Evolutionary conservation across 2,888 invertebrate genomes (phyloP).

Genomic region (Athrips mouffetella): DNA sequence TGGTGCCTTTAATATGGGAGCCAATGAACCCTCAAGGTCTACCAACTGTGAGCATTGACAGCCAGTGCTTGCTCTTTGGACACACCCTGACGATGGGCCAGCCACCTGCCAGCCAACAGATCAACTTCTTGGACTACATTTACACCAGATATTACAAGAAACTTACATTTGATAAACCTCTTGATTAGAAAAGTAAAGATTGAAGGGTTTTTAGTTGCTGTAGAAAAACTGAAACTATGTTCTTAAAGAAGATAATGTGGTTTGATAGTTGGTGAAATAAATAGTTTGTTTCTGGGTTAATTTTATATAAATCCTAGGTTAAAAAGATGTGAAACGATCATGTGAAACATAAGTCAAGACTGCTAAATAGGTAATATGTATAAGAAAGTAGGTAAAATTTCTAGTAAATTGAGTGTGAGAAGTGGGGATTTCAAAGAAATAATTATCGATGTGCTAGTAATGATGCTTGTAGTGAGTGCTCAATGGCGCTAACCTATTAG

Average conservation of each 20-base stretch:
- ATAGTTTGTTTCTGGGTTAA: too few relatives aligned
- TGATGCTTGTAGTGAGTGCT: neutral
- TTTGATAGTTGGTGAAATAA: too few relatives aligned
- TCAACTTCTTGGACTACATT: constrained; percentile 59
- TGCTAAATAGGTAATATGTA: constrained; percentile 14
- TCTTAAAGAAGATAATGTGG: too few relatives aligned
- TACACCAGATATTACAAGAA: constrained; percentile 51
- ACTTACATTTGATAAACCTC: constrained; percentile 24
- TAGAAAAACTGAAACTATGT: too few relatives aligned
- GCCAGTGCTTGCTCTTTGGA: constrained; percentile 40
- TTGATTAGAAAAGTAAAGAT: constrained; percentile 4
- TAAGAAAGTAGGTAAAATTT: too few relatives aligned
- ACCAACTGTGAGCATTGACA: constrained; percentile 27
- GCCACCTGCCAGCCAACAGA: constrained; percentile 32
- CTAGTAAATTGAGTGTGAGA: neutral
- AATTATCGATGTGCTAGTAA: neutral
- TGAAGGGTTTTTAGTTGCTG: neutral
- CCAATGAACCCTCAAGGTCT: constrained; percentile 31
- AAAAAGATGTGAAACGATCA: too few relatives aligned
- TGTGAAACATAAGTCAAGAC: neutral
- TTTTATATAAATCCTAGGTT: too few relatives aligned
- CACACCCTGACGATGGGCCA: constrained; percentile 32
- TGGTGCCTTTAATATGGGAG: constrained; percentile 57
- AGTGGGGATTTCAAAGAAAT: neutral
- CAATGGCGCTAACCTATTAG: constrained; percentile 10